Evolutionary conservation across 2,797 vertebrate genomes (phyloP).

Genomic region (Acipenser ruthenus): DNA sequence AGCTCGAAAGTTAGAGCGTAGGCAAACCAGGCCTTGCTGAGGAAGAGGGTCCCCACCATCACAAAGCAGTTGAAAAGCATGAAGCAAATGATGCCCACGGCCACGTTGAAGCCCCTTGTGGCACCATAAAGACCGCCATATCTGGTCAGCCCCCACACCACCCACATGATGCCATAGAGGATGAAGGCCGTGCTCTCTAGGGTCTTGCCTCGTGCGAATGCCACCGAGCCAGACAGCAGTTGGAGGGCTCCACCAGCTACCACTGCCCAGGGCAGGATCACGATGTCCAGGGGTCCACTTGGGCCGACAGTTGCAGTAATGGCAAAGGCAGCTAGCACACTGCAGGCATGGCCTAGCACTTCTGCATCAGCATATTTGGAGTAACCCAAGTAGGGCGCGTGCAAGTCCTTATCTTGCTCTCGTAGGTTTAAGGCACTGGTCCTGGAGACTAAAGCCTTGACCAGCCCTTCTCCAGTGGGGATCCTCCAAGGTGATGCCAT

Average conservation of each 20-base stretch:
- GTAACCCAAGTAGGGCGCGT: constrained; percentile 68
- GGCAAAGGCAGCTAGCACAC: constrained; percentile 69
- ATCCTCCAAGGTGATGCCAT: constrained; percentile 38
- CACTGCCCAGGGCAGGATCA: constrained; percentile 73
- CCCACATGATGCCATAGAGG: constrained; percentile 74
- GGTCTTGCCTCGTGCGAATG: constrained; percentile 79
- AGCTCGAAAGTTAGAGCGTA: constrained; percentile 70
- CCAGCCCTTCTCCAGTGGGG: constrained; percentile 46
- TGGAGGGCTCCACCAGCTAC: constrained; percentile 68
- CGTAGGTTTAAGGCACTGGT: constrained; percentile 49
- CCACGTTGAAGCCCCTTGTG: constrained; percentile 59
- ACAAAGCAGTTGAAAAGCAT: constrained; percentile 73
- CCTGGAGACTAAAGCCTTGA: constrained; percentile 45
- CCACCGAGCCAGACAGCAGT: constrained; percentile 63
- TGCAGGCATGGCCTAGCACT: constrained; percentile 65
- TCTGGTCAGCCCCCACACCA: constrained; percentile 71
- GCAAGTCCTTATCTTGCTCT: constrained; percentile 47
- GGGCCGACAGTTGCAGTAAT: constrained; percentile 49
- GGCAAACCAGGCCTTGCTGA: constrained; percentile 66
- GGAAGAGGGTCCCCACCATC: constrained; percentile 60
- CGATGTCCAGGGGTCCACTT: constrained; percentile 43
- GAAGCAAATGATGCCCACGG: constrained; percentile 67
- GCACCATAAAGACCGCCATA: constrained; percentile 58
- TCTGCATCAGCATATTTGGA: constrained; percentile 78
- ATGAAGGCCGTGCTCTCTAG: constrained; percentile 77